Percentiles rank a stretch among this genome's conserved stretches.
Conservation (phyloP, 2,888 invertebrate genomes). For the Heliconius sara region DNA sequence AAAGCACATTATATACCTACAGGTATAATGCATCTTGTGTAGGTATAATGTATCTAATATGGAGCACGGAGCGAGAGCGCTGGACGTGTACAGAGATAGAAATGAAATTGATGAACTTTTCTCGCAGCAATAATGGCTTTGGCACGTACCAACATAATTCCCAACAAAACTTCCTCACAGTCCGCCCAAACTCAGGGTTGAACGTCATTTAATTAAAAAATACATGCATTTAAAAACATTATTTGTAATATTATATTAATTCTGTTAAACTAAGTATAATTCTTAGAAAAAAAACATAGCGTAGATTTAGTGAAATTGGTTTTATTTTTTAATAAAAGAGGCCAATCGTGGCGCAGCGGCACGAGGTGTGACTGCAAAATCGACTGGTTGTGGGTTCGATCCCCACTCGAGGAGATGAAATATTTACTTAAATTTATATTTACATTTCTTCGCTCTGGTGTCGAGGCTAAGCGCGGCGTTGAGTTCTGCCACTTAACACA, state of each 20-base stretch:
- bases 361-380: too few species aligned
- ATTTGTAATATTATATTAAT: too few species aligned
- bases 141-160: conserved; percentile 84
- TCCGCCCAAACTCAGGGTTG: conserved; percentile 70
- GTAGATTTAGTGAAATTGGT: neutral
- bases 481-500: too few species aligned
- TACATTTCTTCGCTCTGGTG: too few species aligned
- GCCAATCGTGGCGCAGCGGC: too few species aligned
- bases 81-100: conserved; percentile 65
- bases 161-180: conserved; percentile 81
- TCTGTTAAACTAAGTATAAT: neutral
- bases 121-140: conserved; percentile 84
- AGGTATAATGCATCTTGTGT: conserved; percentile 4
- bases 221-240: neutral
- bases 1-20: neutral
- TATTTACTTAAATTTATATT: too few species aligned
- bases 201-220: conserved; percentile 35
- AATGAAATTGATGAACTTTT: conserved; percentile 85
- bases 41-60: conserved; percentile 24
- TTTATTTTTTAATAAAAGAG: neutral
- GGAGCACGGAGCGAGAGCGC: conserved; percentile 46
- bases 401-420: too few species aligned
- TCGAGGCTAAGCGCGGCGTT: too few species aligned
- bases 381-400: too few species aligned
- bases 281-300: neutral